phyloP scores from a whole-genome alignment of 1,140 invertebrate genomes.

The Apis dorsata region DNA sequence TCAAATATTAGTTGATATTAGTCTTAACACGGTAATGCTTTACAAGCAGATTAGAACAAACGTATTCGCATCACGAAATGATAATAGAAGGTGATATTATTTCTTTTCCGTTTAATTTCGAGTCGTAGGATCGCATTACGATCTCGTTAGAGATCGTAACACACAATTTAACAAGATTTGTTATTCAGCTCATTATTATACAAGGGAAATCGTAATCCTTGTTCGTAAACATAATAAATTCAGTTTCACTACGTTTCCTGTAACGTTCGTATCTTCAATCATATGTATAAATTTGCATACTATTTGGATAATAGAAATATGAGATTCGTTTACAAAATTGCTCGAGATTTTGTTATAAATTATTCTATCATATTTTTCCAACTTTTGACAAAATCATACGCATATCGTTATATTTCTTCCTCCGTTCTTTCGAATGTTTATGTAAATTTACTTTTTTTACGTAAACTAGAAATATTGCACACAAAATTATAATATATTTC shows the following conservation, averaged over 20 bases:
- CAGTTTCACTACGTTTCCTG: neutral
- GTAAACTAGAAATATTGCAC: no score
- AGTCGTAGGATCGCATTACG: constrained; percentile 7
- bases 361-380: neutral
- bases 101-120: constrained; percentile 33
- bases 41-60: constrained; percentile 25
- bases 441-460: neutral
- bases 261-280: constrained; percentile 6
- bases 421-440: no score
- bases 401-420: no score
- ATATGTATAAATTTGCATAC: neutral
- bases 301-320: neutral
- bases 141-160: constrained; percentile 5
- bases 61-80: constrained; percentile 5
- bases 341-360: neutral
- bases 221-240: constrained; percentile 10
- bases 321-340: neutral
- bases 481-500: no score
- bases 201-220: neutral
- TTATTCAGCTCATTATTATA: neutral
- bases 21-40: constrained; percentile 8
- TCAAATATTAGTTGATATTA: constrained; percentile 17
- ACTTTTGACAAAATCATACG: neutral
- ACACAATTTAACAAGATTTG: constrained; percentile 37
- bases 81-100: constrained; percentile 17